These are phyloP conservation scores for Drosophila flavopinicola DNA, from an alignment of 2,888 invertebrate genomes.

Conservation along the genomic window DNA sequence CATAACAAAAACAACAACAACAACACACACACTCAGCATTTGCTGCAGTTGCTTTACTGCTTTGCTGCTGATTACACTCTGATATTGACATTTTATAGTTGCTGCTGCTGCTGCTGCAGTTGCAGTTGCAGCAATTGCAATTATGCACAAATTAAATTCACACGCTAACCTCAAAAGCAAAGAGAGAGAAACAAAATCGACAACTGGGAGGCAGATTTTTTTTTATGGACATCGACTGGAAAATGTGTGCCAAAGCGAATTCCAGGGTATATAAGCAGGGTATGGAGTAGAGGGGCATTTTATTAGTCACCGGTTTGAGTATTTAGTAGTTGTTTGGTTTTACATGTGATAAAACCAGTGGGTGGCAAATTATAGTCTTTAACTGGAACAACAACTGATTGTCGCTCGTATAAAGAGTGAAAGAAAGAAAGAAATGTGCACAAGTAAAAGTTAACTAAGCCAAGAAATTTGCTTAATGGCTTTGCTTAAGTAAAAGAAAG, in stretches of 20 bases:
- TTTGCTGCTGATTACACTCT: constrained; percentile 60
- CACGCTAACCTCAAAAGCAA: constrained; percentile 61
- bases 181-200: constrained; percentile 5
- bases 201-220: constrained; percentile 29
- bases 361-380: constrained; percentile 16
- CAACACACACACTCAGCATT: constrained; percentile 44
- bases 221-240: constrained; percentile 39
- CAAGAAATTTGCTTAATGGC: constrained; percentile 6
- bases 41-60: constrained; percentile 20
- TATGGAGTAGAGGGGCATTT: constrained; percentile 18
- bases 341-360: constrained; percentile 25
- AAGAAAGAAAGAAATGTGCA: no score
- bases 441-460: constrained; percentile 9
- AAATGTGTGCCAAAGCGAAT: constrained; percentile 54
- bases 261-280: background rate
- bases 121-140: constrained; percentile 48
- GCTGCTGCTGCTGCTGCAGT: no score
- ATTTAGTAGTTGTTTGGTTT: constrained; percentile 1
- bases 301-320: constrained; percentile 39
- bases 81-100: constrained; percentile 71
- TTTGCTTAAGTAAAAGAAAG: constrained; percentile 2
- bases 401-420: background rate
- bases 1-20: constrained; percentile 35
- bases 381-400: constrained; percentile 18
- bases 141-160: constrained; percentile 76